These are phyloP conservation scores for Thymelicus lineola DNA, from an alignment of 2,888 invertebrate genomes.

Conservation along the genomic window DNA sequence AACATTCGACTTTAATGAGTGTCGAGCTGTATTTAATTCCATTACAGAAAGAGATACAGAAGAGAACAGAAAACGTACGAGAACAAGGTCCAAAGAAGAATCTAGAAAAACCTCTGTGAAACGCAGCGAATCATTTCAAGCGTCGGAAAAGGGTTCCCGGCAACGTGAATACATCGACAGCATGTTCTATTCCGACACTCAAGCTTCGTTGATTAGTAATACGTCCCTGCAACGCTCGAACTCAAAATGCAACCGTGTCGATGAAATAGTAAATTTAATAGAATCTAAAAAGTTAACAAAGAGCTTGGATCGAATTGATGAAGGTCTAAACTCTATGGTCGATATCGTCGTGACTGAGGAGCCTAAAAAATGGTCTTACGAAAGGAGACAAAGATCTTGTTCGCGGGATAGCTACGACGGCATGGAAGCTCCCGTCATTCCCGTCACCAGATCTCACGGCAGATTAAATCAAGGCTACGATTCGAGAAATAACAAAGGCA, in stretches of 20 bases:
- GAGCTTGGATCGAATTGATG: slow-evolving; percentile 91
- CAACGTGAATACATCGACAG: slow-evolving; percentile 85
- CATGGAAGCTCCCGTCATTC: slow-evolving; percentile 69
- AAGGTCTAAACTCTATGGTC: slow-evolving; percentile 89
- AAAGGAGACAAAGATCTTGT: slow-evolving; percentile 71
- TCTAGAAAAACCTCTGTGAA: slow-evolving; percentile 67
- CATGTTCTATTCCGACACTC: slow-evolving; percentile 83
- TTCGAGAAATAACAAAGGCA: slow-evolving; percentile 61
- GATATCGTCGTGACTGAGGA: slow-evolving; percentile 88
- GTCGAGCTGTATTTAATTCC: slow-evolving; percentile 85
- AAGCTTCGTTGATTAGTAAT: slow-evolving; percentile 54
- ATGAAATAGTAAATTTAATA: slow-evolving; percentile 82
- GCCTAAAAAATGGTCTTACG: slow-evolving; percentile 78
- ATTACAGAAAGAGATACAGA: slow-evolving; percentile 81
- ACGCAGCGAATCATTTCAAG: slow-evolving; percentile 80
- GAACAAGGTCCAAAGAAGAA: slow-evolving; percentile 73
- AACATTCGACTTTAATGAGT: slow-evolving; percentile 78
- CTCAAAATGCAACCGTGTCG: slow-evolving; percentile 73
- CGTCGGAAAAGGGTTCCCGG: slow-evolving; percentile 73
- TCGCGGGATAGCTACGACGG: slow-evolving; percentile 75
- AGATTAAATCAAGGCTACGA: slow-evolving; percentile 60
- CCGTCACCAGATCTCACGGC: slow-evolving; percentile 66
- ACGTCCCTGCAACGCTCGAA: slow-evolving; percentile 60
- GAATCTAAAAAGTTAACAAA: slow-evolving; percentile 88
- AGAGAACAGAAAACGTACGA: slow-evolving; percentile 64